Base-by-base conservation (phyloP, 2,888 invertebrate genomes). In the Nemotelus nigrinus region DNA sequence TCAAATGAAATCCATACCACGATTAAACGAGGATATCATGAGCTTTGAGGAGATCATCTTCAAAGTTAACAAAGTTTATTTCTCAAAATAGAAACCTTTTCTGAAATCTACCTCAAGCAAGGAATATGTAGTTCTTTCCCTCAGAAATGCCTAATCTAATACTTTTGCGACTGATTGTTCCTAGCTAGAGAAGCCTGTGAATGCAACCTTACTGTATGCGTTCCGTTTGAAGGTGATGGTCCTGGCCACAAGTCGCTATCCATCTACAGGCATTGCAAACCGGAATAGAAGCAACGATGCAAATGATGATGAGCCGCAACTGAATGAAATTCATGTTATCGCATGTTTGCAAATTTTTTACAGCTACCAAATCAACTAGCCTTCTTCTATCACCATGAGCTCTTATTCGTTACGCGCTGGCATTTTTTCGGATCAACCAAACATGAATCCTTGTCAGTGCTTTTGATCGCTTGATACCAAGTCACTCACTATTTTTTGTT, bases 261-360 rank as follows among this genome's bases (percentile, higher is more conserved):
- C 25, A 25, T 25, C 25, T 10, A 2, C 43, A 70, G 41, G n/a
- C n/a, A 43, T 43, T 63, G 8, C 39, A 63, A 63, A 63, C 41
- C 39, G n/a, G 39, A 47, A 48, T 58, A 68, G 58, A 57, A 48
- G 70, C 77, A 77, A 48, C 72, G 77, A 79, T 79, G 72, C 78
- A 79, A 67, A 79, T 78, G 72, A 79, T 79, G 65, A 76, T 57
- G 68, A 67, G 44, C 57, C 60, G 48, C n/a, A 57, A 72, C 78
- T 50, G 72, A 78, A 79, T 79, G 72, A 77, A 70, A 67, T 47
- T 74, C 74, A 47, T 72, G 71, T 60, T 70, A 76, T 65, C 70
- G 25, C 25, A 47, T 76, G 76, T 64, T 68, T 68, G 64, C 8
- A 71, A 58, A 76, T 58, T 8, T 76, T 58, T 25, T 53, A 25